Conservation (phyloP, 2,797 vertebrate species). For the Erpetoichthys calabaricus region DNA sequence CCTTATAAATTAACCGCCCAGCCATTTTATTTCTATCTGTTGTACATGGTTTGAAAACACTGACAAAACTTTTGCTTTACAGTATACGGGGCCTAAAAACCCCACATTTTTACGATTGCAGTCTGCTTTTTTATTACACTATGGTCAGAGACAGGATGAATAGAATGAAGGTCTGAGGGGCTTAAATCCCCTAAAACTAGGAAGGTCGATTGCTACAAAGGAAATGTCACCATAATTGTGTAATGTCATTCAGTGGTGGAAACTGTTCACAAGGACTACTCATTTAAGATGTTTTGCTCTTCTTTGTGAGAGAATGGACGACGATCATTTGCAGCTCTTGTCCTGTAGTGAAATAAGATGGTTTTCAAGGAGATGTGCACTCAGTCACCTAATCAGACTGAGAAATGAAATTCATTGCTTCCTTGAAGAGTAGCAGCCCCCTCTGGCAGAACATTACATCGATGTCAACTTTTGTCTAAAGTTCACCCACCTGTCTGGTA, state of each 20-base stretch:
- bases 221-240: neutral
- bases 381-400: constrained; percentile 6
- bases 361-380: constrained; percentile 4
- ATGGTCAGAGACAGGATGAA: too few relatives aligned
- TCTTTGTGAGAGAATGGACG: neutral
- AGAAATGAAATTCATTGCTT: constrained; percentile 8
- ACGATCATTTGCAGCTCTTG: neutral
- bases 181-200: too few relatives aligned
- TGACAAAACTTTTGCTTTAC: too few relatives aligned
- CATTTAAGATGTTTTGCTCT: neutral
- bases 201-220: too few relatives aligned
- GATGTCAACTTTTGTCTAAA: constrained; percentile 8
- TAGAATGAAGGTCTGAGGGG: too few relatives aligned
- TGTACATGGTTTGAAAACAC: too few relatives aligned
- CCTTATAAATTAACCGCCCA: too few relatives aligned
- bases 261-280: neutral
- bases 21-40: too few relatives aligned
- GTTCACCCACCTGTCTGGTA: constrained; percentile 9
- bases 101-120: too few relatives aligned
- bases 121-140: too few relatives aligned
- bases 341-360: constrained; percentile 1
- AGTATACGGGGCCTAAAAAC: too few relatives aligned
- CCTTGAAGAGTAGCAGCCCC: constrained; percentile 6
- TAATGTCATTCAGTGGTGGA: neutral
- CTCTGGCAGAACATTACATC: constrained; percentile 4